Percentiles rank a stretch among this genome's conserved stretches.
Conservation (phyloP, 2,888 invertebrate genomes). For the Acrobasis consociella region DNA sequence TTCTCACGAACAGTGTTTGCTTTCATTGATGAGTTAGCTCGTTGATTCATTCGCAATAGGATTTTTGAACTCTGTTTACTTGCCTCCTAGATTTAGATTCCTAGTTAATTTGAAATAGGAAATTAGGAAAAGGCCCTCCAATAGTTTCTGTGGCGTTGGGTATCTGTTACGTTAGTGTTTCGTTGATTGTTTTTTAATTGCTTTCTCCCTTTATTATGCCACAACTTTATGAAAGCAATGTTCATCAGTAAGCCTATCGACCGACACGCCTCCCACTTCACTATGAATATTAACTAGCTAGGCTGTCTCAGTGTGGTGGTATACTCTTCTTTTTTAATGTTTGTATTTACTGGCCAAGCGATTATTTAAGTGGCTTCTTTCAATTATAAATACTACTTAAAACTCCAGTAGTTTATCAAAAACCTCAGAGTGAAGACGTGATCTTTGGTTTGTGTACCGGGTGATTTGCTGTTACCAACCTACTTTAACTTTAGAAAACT, state of each 20-base stretch:
- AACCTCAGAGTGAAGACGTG: not conserved
- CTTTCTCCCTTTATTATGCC: not conserved
- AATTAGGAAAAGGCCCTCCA: too few species aligned
- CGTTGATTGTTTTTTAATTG: conserved; percentile 12
- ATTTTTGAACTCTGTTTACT: conserved; percentile 18
- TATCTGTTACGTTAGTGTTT: not conserved
- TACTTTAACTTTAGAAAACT: too few species aligned
- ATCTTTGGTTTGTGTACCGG: not conserved
- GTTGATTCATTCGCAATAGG: conserved; percentile 19
- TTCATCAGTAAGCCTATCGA: conserved; percentile 11
- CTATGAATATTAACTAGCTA: conserved; percentile 1
- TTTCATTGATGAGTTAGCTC: conserved; percentile 19
- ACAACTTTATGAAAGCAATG: conserved; percentile 5
- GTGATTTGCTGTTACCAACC: not conserved
- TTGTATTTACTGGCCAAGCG: not conserved
- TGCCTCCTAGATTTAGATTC: not conserved
- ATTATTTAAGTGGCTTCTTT: not conserved
- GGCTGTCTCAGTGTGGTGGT: not conserved
- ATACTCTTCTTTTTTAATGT: not conserved
- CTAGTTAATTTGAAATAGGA: too few species aligned
- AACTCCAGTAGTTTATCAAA: not conserved
- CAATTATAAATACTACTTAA: not conserved
- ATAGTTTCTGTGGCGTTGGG: too few species aligned
- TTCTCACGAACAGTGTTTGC: not conserved
- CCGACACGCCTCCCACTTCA: conserved; percentile 1